Evolutionary conservation across 2,113 vertebrate genomes (phyloP).

Genomic region (Grantiella picta): DNA sequence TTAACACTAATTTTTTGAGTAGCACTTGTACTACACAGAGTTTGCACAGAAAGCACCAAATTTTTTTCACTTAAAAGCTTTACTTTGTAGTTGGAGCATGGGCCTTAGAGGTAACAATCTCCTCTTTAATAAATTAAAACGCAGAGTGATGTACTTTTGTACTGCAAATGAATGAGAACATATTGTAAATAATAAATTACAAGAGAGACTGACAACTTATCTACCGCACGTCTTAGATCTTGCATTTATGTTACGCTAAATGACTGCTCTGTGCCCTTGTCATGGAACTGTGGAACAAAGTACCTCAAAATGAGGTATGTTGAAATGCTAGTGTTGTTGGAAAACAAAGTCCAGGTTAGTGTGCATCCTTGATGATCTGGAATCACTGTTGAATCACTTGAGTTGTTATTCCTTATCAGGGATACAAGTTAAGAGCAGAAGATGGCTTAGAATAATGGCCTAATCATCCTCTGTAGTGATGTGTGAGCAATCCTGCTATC

Average conservation of each 20-base stretch:
- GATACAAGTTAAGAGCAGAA: background rate
- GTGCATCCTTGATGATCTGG: background rate
- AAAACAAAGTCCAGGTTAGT: background rate
- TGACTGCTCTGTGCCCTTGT: background rate
- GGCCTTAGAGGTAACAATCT: background rate
- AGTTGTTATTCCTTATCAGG: background rate
- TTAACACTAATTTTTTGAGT: background rate
- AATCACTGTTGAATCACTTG: background rate
- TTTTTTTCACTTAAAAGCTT: background rate
- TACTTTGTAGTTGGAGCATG: background rate
- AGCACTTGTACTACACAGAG: background rate
- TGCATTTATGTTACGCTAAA: conserved; percentile 3
- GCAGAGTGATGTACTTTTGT: background rate
- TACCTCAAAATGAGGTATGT: background rate
- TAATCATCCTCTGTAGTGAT: background rate
- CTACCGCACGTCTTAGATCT: background rate
- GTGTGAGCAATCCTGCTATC: background rate
- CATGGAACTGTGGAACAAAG: background rate
- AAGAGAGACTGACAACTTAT: background rate
- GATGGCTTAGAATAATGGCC: background rate
- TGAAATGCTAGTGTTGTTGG: background rate
- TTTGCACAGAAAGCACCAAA: background rate
- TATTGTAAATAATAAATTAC: conserved; percentile 54
- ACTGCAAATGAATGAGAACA: conserved; percentile 15
- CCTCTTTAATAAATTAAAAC: conserved; percentile 32